Base-by-base conservation (phyloP, 2,797 vertebrate species). In the Paedocypris micromegethes region DNA sequence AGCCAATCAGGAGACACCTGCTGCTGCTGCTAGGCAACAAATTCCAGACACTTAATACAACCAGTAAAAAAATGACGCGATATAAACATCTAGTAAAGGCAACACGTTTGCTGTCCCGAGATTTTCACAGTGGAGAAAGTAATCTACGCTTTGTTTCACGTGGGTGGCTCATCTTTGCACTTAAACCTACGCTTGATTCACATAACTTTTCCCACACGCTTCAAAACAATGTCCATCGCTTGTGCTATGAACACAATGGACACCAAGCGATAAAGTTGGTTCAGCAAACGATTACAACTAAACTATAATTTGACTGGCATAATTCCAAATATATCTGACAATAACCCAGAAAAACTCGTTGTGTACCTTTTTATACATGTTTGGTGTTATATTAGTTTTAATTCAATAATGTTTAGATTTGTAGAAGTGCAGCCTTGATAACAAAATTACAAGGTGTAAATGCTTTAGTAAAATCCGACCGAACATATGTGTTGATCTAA, bases 21-120 rank as follows among this genome's bases (percentile, higher is more conserved):
- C 47, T 48, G 56, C n/a, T n/a, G 82, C 72, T 83, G 76, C 79
- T 80, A 79, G 70, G 84, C 82, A 84, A 84, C 84, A 66, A 55
- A 70, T 64, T 73, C 70, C 61, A 50, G 37, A 68, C 69, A 58
- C 69, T 68, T 68, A 54, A 59, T 44, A 48, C 64, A 58, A 53
- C 40, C 45, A n/a, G 41, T 42, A 61, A 44, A 60, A 64, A 57
- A 44, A 59, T 46, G 46, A 51, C 9, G 3, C 49, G 49, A n/a
- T 73, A 55, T 62, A 55, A 40, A 68, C 64, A 63, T 65, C 47
- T 53, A 48, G 9, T 53, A 64, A 51, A 38, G 40, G 7, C 9
- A 54, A 66, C 58, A 44, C 49, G 6, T 66, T 49, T 4, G n/a
- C 44, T 46, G n/a, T 54, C 54, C 46, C 53, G 46, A 64, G 52